A percentile compares a stretch with the other conserved stretches of the same genome.
phyloP scores from a whole-genome alignment of 2,888 invertebrate genomes.

The Chalcis sispes region DNA sequence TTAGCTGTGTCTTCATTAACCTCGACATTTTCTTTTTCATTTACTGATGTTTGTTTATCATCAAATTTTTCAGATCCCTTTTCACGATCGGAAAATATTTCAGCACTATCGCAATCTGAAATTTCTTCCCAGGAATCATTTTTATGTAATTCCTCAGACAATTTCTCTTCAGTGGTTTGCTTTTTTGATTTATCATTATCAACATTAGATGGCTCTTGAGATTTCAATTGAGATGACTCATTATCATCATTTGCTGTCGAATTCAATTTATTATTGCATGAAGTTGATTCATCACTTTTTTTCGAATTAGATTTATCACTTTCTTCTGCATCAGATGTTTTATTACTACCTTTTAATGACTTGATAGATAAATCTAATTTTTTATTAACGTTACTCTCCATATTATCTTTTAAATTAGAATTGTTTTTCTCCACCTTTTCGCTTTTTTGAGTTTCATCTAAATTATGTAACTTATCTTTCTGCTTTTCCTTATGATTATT shows the following conservation, averaged over 20 bases:
- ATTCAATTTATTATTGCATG: not conserved
- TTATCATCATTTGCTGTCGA: not conserved
- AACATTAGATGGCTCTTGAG: not conserved
- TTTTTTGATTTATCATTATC: not conserved
- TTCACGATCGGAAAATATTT: slow-evolving; percentile 65
- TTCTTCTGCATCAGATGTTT: not conserved
- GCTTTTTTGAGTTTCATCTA: not conserved
- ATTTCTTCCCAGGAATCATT: slow-evolving; percentile 43
- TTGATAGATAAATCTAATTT: slow-evolving; percentile 4
- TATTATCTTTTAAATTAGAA: not conserved
- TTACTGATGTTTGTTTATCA: slow-evolving; percentile 2
- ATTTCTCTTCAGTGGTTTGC: not conserved
- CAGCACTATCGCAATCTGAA: slow-evolving; percentile 66
- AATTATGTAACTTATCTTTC: not conserved
- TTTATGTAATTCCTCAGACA: not conserved
- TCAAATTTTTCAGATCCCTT: too few relatives aligned
- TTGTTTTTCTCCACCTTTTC: not conserved
- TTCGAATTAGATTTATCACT: not conserved
- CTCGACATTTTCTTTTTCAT: slow-evolving; percentile 10
- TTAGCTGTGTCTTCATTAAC: not conserved
- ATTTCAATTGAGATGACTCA: not conserved
- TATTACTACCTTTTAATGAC: not conserved
- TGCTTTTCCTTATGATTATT: not conserved
- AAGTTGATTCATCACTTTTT: slow-evolving; percentile 2
- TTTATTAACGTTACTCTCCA: not conserved